Evolutionary conservation across 2,113 vertebrate genomes (phyloP).

Genomic region (Hyaena hyaena): DNA sequence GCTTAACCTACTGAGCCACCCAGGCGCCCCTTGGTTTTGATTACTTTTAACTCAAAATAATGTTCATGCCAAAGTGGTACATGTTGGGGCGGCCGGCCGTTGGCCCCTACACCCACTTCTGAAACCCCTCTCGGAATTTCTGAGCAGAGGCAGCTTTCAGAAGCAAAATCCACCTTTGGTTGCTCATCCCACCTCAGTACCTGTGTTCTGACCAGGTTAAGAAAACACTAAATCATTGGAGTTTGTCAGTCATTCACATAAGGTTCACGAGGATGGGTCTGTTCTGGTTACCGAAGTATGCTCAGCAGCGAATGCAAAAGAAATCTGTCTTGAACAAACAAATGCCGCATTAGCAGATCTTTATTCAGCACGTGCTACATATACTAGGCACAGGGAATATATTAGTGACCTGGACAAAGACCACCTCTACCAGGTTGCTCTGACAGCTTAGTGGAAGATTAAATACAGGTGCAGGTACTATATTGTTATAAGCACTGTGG

Average conservation of each 20-base stretch:
- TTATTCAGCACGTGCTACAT: not conserved
- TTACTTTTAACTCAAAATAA: not conserved
- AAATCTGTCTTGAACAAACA: not conserved
- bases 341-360: not conserved
- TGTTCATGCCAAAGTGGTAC: not conserved
- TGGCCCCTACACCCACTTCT: not conserved
- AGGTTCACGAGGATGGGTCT: not conserved
- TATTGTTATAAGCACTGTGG: not conserved
- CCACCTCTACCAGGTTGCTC: not conserved
- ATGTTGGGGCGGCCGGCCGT: not conserved
- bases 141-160: conserved; percentile 24
- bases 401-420: not conserved
- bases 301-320: not conserved
- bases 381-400: not conserved
- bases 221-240: not conserved
- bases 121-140: not conserved
- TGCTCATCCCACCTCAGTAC: not conserved
- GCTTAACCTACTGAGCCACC: too few relatives aligned
- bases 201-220: not conserved
- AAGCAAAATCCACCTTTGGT: not conserved
- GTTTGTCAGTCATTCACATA: not conserved
- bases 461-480: not conserved
- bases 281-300: not conserved
- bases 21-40: not conserved
- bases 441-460: not conserved